Conservation (phyloP, 2,113 vertebrate genomes). For the Siniperca knerii region DNA sequence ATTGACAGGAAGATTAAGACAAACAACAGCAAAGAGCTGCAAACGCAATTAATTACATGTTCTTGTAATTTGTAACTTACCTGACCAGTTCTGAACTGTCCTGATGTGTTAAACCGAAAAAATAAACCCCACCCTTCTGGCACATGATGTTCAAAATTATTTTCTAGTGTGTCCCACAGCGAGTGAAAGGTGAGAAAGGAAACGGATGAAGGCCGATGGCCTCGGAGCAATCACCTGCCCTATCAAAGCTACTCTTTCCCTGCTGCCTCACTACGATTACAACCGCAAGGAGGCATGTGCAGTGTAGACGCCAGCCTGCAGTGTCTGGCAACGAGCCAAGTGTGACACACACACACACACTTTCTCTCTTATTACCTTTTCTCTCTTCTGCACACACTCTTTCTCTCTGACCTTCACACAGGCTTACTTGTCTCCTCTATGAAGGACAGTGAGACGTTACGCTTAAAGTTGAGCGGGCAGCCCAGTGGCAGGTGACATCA, state of each 20-base stretch:
- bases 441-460: slow-evolving; percentile 26
- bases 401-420: slow-evolving; percentile 9
- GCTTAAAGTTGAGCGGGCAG: slow-evolving; percentile 6
- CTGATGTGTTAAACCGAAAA: not conserved
- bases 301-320: slow-evolving; percentile 1
- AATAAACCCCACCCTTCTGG: not conserved
- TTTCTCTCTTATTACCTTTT: not conserved
- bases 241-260: not conserved
- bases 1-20: slow-evolving; percentile 5
- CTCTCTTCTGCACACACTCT: not conserved
- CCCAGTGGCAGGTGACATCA: slow-evolving; percentile 43
- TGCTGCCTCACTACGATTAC: not conserved
- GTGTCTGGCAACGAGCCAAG: slow-evolving; percentile 3
- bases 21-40: not conserved
- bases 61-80: not conserved
- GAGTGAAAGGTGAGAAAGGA: not conserved
- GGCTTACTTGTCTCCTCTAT: not conserved
- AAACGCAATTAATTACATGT: not conserved
- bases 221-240: not conserved
- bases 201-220: not conserved
- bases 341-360: slow-evolving; percentile 19
- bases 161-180: not conserved
- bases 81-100: slow-evolving; percentile 20
- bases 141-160: not conserved
- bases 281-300: not conserved